These are phyloP conservation scores for Callocephalon fimbriatum DNA, from an alignment of 2,113 vertebrate species.

Conservation along the genomic window DNA sequence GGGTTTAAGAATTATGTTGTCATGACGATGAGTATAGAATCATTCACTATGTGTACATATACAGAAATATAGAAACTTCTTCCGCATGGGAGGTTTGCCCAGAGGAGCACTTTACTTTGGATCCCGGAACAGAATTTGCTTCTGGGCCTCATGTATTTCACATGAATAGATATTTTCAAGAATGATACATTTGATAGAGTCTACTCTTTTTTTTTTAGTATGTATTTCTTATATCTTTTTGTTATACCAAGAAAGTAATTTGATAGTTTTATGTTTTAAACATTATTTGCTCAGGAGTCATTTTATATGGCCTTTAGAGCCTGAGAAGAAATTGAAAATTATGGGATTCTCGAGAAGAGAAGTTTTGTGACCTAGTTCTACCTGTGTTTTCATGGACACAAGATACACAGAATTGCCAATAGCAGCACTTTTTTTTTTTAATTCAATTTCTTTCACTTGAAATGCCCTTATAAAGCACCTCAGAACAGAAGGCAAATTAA, in stretches of 20 bases:
- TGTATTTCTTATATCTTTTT: neutral
- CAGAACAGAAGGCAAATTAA: neutral
- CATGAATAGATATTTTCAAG: neutral
- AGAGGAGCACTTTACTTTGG: conserved; percentile 3
- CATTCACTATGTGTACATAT: neutral
- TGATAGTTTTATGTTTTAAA: conserved; percentile 41
- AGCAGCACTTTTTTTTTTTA: neutral
- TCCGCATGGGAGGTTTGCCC: neutral
- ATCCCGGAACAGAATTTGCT: conserved; percentile 22
- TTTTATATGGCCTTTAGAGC: neutral
- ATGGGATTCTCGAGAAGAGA: neutral
- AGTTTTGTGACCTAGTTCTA: neutral
- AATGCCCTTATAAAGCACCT: neutral
- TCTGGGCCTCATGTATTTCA: conserved; percentile 48
- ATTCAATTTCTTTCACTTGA: neutral
- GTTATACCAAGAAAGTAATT: neutral
- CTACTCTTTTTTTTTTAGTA: conserved; percentile 24
- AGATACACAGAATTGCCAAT: neutral
- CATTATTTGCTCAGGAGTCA: neutral
- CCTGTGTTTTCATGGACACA: neutral
- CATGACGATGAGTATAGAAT: neutral
- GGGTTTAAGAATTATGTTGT: neutral
- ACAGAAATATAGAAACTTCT: neutral
- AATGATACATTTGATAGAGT: conserved; percentile 34
- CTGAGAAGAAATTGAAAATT: neutral